These are phyloP conservation scores for Microplitis deprimator DNA, from an alignment of 2,888 invertebrate genomes.

Conservation along the genomic window DNA sequence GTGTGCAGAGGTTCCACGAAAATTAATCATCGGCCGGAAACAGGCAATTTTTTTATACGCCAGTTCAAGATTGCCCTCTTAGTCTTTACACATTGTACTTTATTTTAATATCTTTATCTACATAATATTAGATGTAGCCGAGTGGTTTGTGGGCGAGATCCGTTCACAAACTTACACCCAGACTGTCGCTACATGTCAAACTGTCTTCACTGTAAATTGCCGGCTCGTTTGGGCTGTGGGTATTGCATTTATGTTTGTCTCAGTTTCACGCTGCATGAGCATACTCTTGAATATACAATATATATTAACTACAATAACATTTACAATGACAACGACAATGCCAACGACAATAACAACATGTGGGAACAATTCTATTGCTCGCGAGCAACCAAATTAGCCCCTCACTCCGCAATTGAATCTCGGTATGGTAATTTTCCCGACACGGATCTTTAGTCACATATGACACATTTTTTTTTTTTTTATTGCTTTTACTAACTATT, in stretches of 20 bases:
- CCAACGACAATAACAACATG: constrained; percentile 12
- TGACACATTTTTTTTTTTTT: not conserved
- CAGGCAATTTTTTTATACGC: constrained; percentile 61
- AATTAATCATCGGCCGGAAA: constrained; percentile 67
- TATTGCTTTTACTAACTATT: not conserved
- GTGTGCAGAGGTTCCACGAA: constrained; percentile 59
- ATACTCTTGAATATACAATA: constrained; percentile 19
- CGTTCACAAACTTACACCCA: constrained; percentile 9
- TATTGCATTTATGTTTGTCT: constrained; percentile 3
- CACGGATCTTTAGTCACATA: constrained; percentile 19
- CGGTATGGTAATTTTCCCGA: not conserved
- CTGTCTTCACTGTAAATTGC: not conserved
- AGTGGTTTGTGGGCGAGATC: constrained; percentile 37
- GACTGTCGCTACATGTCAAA: constrained; percentile 25
- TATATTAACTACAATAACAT: not conserved
- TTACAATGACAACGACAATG: constrained; percentile 4
- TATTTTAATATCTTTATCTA: constrained; percentile 56
- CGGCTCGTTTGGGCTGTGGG: not conserved
- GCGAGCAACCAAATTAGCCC: not conserved
- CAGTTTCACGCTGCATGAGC: constrained; percentile 27
- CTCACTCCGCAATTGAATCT: constrained; percentile 21
- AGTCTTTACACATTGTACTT: constrained; percentile 28
- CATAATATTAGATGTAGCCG: constrained; percentile 51
- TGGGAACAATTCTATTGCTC: constrained; percentile 25
- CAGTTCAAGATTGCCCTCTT: constrained; percentile 48